Evolutionary conservation across 2,113 vertebrate species (phyloP).

Genomic region (Cacatua alba): DNA sequence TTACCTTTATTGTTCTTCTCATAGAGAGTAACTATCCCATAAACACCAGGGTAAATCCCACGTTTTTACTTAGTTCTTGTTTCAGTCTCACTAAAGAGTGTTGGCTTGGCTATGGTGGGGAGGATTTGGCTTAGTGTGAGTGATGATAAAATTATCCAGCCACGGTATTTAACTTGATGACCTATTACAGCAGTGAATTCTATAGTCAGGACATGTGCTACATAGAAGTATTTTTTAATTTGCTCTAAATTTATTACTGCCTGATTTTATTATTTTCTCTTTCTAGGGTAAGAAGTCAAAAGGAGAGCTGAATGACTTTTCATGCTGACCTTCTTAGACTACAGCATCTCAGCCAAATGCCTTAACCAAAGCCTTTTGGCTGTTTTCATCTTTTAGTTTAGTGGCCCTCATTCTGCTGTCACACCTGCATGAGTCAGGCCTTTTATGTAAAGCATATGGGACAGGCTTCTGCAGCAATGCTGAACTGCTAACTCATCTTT

Average conservation of each 20-base stretch:
- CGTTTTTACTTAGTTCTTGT: not conserved
- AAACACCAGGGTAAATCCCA: not conserved
- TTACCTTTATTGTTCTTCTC: not conserved
- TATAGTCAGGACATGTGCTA: constrained; percentile 36
- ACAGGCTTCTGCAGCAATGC: not conserved
- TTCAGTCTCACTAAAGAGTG: not conserved
- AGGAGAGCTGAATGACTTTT: constrained; percentile 41
- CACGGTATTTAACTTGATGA: constrained; percentile 23
- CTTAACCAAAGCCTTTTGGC: not conserved
- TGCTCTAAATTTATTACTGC: constrained; percentile 57
- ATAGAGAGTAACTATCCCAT: not conserved
- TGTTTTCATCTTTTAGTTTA: constrained; percentile 17
- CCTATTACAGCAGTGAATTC: constrained; percentile 35
- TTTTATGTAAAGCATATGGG: not conserved
- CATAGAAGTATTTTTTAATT: constrained; percentile 31
- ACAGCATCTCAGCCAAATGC: not conserved
- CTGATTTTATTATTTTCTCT: constrained; percentile 42
- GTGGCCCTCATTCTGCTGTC: not conserved
- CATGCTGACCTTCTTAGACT: constrained; percentile 29
- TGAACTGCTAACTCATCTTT: not conserved
- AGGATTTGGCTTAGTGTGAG: not conserved
- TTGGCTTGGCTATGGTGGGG: not conserved
- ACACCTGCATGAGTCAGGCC: constrained; percentile 31
- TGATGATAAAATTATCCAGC: constrained; percentile 12
- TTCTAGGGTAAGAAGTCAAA: constrained; percentile 39